Evolutionary conservation across 2,888 invertebrate genomes (phyloP).

Genomic region (Entomobrya proxima): DNA sequence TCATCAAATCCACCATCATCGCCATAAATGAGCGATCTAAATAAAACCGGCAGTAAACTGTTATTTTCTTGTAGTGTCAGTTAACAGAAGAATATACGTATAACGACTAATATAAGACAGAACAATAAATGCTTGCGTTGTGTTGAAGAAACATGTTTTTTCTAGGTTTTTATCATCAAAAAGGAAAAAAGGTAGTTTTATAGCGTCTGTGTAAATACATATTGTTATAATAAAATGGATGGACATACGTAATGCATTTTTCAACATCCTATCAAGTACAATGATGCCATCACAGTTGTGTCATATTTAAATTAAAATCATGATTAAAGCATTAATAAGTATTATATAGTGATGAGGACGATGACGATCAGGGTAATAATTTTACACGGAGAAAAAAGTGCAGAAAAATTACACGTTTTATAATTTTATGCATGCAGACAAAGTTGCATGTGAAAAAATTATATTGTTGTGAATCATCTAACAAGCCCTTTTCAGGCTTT

Average conservation of each 20-base stretch:
- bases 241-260: too few relatives aligned
- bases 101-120: too few relatives aligned
- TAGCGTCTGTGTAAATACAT: background rate
- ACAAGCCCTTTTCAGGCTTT: too few relatives aligned
- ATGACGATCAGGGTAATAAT: background rate
- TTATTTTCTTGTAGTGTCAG: conserved; percentile 18
- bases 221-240: too few relatives aligned
- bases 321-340: background rate
- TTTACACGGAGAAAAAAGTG: too few relatives aligned
- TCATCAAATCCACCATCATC: background rate
- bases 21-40: conserved; percentile 42
- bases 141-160: conserved; percentile 38
- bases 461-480: too few relatives aligned
- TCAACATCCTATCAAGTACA: too few relatives aligned
- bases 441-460: too few relatives aligned
- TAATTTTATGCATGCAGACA: too few relatives aligned
- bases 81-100: background rate
- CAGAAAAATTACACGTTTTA: too few relatives aligned
- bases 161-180: conserved; percentile 16
- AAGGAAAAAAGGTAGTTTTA: background rate
- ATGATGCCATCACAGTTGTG: too few relatives aligned
- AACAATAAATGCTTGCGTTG: background rate
- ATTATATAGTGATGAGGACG: background rate
- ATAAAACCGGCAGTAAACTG: conserved; percentile 51
- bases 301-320: background rate